Percentiles rank a stretch among this genome's conserved stretches.
Conservation (phyloP, 2,797 vertebrate species). For the Emydoidea blandingii region DNA sequence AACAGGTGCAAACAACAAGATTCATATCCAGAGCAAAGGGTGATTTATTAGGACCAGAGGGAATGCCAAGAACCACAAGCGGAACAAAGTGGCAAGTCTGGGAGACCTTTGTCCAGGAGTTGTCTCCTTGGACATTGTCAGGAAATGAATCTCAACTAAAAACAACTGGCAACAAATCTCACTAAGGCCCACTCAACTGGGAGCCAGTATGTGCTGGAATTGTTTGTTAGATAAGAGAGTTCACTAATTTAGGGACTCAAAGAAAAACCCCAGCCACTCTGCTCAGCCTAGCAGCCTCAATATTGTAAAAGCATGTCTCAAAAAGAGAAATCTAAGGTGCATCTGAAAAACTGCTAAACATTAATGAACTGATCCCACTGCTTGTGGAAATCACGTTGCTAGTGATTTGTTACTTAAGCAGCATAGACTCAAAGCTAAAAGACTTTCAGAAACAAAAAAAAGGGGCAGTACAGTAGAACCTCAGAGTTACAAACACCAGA, state of each 20-base stretch:
- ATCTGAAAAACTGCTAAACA: neutral
- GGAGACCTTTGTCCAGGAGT: conserved; percentile 38
- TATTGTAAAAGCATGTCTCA: neutral
- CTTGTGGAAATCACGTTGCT: rapidly evolving
- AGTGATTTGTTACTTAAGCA: neutral
- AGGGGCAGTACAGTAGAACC: neutral
- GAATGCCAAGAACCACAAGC: neutral
- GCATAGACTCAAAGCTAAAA: neutral
- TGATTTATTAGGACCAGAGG: rapidly evolving
- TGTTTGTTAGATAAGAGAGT: neutral
- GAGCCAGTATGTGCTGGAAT: neutral
- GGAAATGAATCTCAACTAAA: neutral
- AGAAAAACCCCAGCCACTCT: neutral
- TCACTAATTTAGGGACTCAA: neutral
- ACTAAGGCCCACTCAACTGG: neutral
- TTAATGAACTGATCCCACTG: neutral
- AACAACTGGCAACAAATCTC: neutral
- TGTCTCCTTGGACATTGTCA: neutral
- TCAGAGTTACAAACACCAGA: too few species aligned
- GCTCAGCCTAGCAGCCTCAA: neutral
- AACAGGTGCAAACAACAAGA: conserved; percentile 37
- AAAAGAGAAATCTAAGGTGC: neutral
- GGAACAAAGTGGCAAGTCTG: neutral
- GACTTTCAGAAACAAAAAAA: neutral
- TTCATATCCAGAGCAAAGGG: conserved; percentile 36